phyloP scores from a whole-genome alignment of 2,888 invertebrate species.

The Melanostoma mellinum region DNA sequence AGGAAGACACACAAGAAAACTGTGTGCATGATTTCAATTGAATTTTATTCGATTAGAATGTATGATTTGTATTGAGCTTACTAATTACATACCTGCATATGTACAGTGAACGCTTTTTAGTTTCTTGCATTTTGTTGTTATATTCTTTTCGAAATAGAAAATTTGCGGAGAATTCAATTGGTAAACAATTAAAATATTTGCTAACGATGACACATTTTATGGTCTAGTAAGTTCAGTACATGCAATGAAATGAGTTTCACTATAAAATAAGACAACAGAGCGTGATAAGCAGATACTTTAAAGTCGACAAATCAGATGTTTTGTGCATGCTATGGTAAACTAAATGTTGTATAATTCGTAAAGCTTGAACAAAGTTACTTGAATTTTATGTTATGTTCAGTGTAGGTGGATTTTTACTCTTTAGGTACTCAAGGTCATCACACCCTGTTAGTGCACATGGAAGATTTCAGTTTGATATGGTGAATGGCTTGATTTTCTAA shows the following conservation, averaged over 20 bases:
- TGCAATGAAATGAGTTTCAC: slow-evolving; percentile 32
- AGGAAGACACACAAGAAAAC: slow-evolving; percentile 38
- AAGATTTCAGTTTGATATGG: too few relatives aligned
- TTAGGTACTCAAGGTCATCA: slow-evolving; percentile 23
- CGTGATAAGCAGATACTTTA: slow-evolving; percentile 3
- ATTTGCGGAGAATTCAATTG: slow-evolving; percentile 15
- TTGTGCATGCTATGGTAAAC: slow-evolving; percentile 15
- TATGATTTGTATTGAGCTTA: slow-evolving; percentile 15
- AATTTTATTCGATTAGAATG: slow-evolving; percentile 42
- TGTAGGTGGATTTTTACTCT: neutral
- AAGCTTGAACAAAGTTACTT: neutral
- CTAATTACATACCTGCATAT: neutral
- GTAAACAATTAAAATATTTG: slow-evolving; percentile 38
- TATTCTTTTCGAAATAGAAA: neutral
- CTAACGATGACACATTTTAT: slow-evolving; percentile 49
- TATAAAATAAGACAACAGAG: slow-evolving; percentile 7
- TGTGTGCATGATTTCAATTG: slow-evolving; percentile 43
- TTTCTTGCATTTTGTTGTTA: neutral
- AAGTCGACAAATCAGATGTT: neutral
- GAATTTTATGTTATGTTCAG: neutral
- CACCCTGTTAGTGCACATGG: neutral
- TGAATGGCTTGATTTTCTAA: too few relatives aligned
- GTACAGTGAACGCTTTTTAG: neutral
- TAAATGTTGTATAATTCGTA: neutral
- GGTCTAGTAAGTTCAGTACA: slow-evolving; percentile 50